phyloP scores from a whole-genome alignment of 2,797 vertebrate species.

The Sebastolobus alascanus region DNA sequence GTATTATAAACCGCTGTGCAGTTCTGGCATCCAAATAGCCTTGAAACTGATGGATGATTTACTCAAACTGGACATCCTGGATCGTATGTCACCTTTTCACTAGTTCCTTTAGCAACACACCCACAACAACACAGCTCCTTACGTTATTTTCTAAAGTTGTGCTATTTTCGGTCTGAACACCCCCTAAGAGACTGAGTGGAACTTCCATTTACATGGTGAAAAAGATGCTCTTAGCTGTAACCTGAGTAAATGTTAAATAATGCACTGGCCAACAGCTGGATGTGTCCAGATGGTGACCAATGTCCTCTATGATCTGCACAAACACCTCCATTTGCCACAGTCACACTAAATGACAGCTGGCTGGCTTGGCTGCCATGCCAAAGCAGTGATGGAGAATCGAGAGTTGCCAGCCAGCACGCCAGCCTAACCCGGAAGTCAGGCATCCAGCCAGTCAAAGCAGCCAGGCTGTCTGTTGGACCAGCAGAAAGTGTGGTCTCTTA shows the following conservation, averaged over 20 bases:
- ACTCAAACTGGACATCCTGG: constrained; percentile 1
- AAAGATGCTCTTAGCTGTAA: constrained; percentile 8
- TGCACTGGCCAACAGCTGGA: constrained; percentile 25
- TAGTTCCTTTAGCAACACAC: constrained; percentile 11
- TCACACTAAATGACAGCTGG: constrained; percentile 50
- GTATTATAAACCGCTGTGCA: not conserved
- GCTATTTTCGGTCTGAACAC: constrained; percentile 7
- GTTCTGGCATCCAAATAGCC: not conserved
- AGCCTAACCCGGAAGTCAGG: constrained; percentile 51
- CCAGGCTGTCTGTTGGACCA: constrained; percentile 53
- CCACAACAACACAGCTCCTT: not conserved
- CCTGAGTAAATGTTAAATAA: constrained; percentile 29
- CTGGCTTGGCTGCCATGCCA: constrained; percentile 39
- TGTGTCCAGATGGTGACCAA: constrained; percentile 34
- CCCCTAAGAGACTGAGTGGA: not conserved
- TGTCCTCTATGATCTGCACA: constrained; percentile 48
- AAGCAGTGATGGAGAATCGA: constrained; percentile 52
- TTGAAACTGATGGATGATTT: not conserved
- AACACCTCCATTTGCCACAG: constrained; percentile 44
- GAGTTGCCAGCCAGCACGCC: constrained; percentile 39
- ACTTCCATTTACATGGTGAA: not conserved
- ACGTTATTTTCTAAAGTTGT: not conserved
- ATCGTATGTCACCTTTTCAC: not conserved
- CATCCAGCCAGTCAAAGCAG: constrained; percentile 60
- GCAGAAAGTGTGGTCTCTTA: constrained; percentile 63